A percentile compares a stretch with the other conserved stretches of the same genome.
Conservation (phyloP, 2,113 vertebrate genomes). For the Chaenogobius annularis region DNA sequence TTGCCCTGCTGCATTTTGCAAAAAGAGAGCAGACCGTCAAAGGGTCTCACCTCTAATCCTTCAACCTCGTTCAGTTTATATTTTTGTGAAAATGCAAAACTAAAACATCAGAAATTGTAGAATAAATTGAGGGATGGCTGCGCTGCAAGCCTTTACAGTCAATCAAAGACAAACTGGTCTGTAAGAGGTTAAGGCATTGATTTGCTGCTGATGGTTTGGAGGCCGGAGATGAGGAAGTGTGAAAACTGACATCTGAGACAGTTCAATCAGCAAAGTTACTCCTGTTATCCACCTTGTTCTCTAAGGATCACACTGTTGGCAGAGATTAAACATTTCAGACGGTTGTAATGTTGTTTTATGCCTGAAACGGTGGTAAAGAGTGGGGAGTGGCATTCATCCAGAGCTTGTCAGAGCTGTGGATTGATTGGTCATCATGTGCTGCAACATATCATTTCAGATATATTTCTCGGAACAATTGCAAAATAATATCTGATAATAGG, state of each 20-base stretch:
- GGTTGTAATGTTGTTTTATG: neutral
- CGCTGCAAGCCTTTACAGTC: constrained; percentile 1
- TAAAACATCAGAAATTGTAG: neutral
- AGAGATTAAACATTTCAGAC: neutral
- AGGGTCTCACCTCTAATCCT: neutral
- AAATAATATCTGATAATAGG: neutral
- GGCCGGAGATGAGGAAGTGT: constrained; percentile 58
- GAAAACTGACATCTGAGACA: constrained; percentile 54
- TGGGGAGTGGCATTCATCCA: neutral
- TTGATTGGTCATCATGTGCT: too few relatives aligned
- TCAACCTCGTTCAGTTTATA: constrained; percentile 3
- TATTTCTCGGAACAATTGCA: neutral
- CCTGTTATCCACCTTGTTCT: neutral
- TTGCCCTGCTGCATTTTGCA: constrained; percentile 11
- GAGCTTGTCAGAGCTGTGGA: too few relatives aligned
- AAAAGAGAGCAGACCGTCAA: neutral
- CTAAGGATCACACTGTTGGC: neutral
- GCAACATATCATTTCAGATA: neutral
- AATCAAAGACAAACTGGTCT: constrained; percentile 56
- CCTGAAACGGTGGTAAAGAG: neutral
- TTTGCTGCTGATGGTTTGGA: constrained; percentile 58
- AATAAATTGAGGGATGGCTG: neutral
- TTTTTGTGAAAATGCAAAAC: constrained; percentile 5
- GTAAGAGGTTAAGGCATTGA: constrained; percentile 67
- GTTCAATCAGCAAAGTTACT: constrained; percentile 63